These are phyloP conservation scores for Mylabris sibirica DNA, from an alignment of 2,888 invertebrate species.

Conservation along the genomic window DNA sequence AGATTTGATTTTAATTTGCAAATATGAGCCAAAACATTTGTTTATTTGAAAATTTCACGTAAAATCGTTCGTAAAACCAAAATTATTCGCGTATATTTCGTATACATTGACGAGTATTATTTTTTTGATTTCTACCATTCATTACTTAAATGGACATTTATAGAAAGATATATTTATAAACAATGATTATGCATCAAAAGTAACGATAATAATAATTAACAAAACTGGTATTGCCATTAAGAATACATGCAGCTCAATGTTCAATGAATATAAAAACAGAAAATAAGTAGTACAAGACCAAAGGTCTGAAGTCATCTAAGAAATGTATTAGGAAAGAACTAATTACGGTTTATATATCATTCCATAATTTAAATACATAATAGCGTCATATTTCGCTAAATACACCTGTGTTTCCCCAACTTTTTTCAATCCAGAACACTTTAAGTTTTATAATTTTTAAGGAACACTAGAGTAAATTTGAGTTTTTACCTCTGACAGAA, in stretches of 20 bases:
- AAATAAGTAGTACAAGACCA: background rate
- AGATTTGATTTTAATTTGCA: constrained; percentile 18
- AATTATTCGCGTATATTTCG: background rate
- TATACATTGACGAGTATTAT: background rate
- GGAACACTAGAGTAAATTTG: too few relatives aligned
- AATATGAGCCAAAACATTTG: constrained; percentile 17
- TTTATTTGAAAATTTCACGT: background rate
- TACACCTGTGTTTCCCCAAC: too few relatives aligned
- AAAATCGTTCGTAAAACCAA: background rate
- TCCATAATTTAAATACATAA: background rate
- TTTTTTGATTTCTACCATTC: background rate
- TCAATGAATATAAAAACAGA: background rate
- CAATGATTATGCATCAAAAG: background rate
- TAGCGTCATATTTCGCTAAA: too few relatives aligned
- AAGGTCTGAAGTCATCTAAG: background rate
- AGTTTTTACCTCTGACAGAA: too few relatives aligned
- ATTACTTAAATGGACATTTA: background rate
- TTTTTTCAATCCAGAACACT: too few relatives aligned
- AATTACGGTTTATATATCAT: background rate
- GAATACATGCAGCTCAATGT: background rate
- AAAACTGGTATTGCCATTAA: background rate
- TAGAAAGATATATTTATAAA: background rate
- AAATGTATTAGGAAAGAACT: background rate
- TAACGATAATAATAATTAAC: background rate
- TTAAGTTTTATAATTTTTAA: too few relatives aligned